These are phyloP conservation scores for Epicampocera succincta DNA, from an alignment of 2,888 invertebrate species.

Conservation along the genomic window DNA sequence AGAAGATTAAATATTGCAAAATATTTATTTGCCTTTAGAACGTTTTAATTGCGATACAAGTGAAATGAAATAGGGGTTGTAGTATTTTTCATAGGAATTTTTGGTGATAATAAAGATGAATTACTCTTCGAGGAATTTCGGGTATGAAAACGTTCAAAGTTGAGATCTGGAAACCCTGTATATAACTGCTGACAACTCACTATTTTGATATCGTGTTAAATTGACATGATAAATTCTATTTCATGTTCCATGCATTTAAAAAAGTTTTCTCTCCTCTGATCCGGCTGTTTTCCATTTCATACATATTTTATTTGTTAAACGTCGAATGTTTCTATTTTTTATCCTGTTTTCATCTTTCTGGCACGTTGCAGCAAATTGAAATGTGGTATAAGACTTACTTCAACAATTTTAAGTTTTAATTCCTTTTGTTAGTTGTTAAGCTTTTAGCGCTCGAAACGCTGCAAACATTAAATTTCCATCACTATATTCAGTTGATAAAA, in stretches of 20 bases:
- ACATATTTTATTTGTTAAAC: background rate
- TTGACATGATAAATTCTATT: too few relatives aligned
- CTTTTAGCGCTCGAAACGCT: constrained; percentile 11
- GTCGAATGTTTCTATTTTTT: constrained; percentile 40
- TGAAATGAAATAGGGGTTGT: too few relatives aligned
- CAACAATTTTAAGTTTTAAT: constrained; percentile 27
- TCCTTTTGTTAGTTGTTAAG: constrained; percentile 20
- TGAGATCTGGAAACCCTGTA: too few relatives aligned
- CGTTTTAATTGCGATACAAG: too few relatives aligned
- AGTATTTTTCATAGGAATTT: too few relatives aligned
- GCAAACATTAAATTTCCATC: constrained; percentile 38
- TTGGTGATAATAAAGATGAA: too few relatives aligned
- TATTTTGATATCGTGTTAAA: too few relatives aligned
- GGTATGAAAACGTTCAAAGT: too few relatives aligned
- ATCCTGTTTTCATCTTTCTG: constrained; percentile 21
- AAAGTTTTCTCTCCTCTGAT: constrained; percentile 20
- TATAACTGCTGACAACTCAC: too few relatives aligned
- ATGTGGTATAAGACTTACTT: constrained; percentile 50
- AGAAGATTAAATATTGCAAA: too few relatives aligned
- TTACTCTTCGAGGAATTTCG: too few relatives aligned
- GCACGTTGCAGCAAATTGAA: constrained; percentile 60
- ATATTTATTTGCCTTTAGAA: too few relatives aligned
- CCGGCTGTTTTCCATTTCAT: background rate
- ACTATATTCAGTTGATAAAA: constrained; percentile 32
- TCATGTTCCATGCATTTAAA: background rate